Base-by-base conservation (phyloP, 1,140 invertebrate genomes). In the Thaumatotibia leucotreta region DNA sequence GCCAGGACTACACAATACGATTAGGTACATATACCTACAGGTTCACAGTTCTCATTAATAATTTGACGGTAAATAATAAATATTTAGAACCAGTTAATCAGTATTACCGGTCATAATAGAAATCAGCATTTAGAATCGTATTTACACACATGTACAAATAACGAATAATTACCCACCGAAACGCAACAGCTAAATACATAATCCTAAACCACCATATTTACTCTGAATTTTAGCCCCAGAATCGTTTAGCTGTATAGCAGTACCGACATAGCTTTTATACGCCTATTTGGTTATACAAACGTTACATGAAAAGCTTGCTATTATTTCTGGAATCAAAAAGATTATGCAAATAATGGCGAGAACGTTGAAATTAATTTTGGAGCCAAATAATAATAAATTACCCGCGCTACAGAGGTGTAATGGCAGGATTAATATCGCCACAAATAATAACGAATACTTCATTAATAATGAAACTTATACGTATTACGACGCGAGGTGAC, bases 361-460 rank as follows among this genome's bases (percentile, higher is more conserved):
- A 5, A 14, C 50, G 24, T 29, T 5, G 23, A 58, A 58, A 58
- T 58, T 58, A 58, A 58, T 58, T 58, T 58, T 24, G 11, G n/a
- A 29, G 52, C 24, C n/a, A 29, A 58, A 58, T 58, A 58, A 58
- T 58, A 58, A 58, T 58, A 54, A 54, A 54, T 58, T 58, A 58
- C 52, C 11, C 11, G 52, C 52, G 35, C 11, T 14, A 45, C 39
- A 20, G 17, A 45, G 39, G 20, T 45, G 39, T 45, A 45, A 45
- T 20, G 14, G 6, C 5, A 6, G 8, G 14, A 45, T 45, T 45
- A 45, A 45, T 45, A 20, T 45, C 35, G n/a, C 6, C 39, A 2
- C 17, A 45, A 45, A 45, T 45, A 45, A 45, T 45, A 11, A n/a
- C n/a, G n/a, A n/a, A n/a, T n/a, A n/a, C n/a, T n/a, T n/a, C n/a